Percentiles rank a stretch among this genome's conserved stretches.
Conservation (phyloP, 2,888 invertebrate species). For the Drosophila mercatorum region DNA sequence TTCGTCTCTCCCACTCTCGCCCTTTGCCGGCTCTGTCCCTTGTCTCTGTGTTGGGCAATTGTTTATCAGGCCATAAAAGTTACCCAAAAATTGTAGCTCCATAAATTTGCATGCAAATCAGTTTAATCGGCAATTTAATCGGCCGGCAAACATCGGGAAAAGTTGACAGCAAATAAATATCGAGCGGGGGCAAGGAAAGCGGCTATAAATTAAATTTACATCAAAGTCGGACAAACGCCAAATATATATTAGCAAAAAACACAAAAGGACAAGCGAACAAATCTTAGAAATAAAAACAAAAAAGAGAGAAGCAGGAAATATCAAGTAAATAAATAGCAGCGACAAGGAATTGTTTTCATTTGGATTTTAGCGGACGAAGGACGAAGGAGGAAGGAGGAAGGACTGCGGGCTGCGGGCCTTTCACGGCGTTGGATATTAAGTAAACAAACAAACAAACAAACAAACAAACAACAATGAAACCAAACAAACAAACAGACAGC, state of each 20-base stretch:
- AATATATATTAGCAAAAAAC: slow-evolving; percentile 31
- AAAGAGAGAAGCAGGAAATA: slow-evolving; percentile 1
- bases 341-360: slow-evolving; percentile 71
- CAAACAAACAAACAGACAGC: slow-evolving; percentile 73
- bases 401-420: slow-evolving; percentile 2
- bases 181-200: slow-evolving; percentile 44
- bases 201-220: slow-evolving; percentile 77
- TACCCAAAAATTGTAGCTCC: slow-evolving; percentile 17
- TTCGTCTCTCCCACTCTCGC: no score
- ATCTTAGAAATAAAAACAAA: slow-evolving; percentile 1
- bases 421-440: slow-evolving; percentile 46
- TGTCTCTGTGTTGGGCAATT: not conserved
- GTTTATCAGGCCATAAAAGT: slow-evolving; percentile 10
- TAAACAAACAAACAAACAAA: slow-evolving; percentile 53
- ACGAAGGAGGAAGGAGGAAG: no score
- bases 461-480: slow-evolving; percentile 78
- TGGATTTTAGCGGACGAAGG: slow-evolving; percentile 28
- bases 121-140: slow-evolving; percentile 54
- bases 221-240: slow-evolving; percentile 56
- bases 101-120: slow-evolving; percentile 59
- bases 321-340: slow-evolving; percentile 45
- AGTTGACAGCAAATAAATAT: slow-evolving; percentile 70
- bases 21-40: not conserved
- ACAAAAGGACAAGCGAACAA: slow-evolving; percentile 9
- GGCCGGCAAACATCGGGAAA: slow-evolving; percentile 51